Percentiles rank a stretch among this genome's conserved stretches.
These are phyloP conservation scores for Pseudanteris insignis DNA, from an alignment of 2,888 invertebrate genomes.

Conservation along the genomic window DNA sequence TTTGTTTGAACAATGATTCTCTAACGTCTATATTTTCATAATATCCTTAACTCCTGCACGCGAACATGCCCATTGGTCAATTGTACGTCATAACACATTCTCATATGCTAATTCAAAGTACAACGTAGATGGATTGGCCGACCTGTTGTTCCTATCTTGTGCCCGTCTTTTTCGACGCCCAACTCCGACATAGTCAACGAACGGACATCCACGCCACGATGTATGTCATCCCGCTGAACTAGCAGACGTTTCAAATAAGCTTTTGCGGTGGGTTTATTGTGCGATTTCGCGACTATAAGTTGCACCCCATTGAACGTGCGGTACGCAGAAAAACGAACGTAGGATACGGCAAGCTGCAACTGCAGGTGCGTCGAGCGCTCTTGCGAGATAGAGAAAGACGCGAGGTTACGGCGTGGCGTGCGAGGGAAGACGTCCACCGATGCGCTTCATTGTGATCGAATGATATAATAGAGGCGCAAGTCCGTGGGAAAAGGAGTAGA, in stretches of 20 bases:
- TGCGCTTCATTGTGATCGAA: slow-evolving; percentile 62
- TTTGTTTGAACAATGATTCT: no score
- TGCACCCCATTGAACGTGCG: slow-evolving; percentile 22
- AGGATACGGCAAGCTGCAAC: slow-evolving; percentile 54
- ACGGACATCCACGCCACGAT: slow-evolving; percentile 15
- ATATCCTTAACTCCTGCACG: no score
- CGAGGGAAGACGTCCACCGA: slow-evolving; percentile 53
- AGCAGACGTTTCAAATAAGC: slow-evolving; percentile 21
- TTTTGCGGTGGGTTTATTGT: slow-evolving; percentile 14
- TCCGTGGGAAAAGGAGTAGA: slow-evolving; percentile 62
- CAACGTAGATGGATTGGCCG: slow-evolving; percentile 1
- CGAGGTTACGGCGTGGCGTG: slow-evolving; percentile 22
- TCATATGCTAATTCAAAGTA: slow-evolving; percentile 4
- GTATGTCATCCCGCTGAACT: slow-evolving; percentile 20
- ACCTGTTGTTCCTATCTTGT: slow-evolving; percentile 9
- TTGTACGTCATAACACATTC: no score
- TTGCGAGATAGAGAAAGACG: slow-evolving; percentile 39
- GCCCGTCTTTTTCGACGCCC: slow-evolving; percentile 19
- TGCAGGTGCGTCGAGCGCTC: slow-evolving; percentile 57
- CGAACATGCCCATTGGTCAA: no score
- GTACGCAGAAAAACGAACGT: slow-evolving; percentile 16
- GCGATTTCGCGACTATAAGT: slow-evolving; percentile 23
- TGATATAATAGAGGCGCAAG: slow-evolving; percentile 64
- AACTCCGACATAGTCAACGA: slow-evolving; percentile 21
- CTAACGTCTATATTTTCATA: no score